These are phyloP conservation scores for Liodrosophila aerea DNA, from an alignment of 2,888 invertebrate genomes.

Conservation along the genomic window DNA sequence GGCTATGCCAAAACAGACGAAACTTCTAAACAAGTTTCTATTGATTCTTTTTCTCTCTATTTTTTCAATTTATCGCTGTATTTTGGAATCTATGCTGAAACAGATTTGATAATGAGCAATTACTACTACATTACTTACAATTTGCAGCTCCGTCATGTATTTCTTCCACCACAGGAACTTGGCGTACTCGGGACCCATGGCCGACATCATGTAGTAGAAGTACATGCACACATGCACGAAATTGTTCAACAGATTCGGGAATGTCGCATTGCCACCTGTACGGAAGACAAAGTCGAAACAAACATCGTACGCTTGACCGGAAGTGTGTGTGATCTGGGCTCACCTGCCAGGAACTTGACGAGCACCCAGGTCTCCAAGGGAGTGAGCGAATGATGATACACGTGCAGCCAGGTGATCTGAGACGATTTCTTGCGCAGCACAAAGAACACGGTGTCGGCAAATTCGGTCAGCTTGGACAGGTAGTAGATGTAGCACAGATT, in stretches of 20 bases:
- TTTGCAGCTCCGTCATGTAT: constrained; percentile 95
- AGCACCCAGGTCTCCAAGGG: constrained; percentile 96
- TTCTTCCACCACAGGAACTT: constrained; percentile 97
- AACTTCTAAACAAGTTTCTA: constrained; percentile 67
- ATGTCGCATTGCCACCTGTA: constrained; percentile 84
- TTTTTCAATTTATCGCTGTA: not conserved
- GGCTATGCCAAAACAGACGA: constrained; percentile 35
- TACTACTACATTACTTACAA: constrained; percentile 85
- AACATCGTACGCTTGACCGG: not conserved
- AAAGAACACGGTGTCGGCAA: constrained; percentile 96
- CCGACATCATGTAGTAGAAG: constrained; percentile 94
- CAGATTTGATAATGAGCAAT: constrained; percentile 37
- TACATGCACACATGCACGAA: constrained; percentile 98
- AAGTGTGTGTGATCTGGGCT: constrained; percentile 21
- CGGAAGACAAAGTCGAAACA: not conserved
- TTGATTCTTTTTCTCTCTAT: constrained; percentile 8
- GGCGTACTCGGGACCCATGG: constrained; percentile 93
- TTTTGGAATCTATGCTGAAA: constrained; percentile 35
- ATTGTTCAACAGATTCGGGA: constrained; percentile 89
- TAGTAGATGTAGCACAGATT: constrained; percentile 91
- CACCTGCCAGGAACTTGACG: constrained; percentile 91
- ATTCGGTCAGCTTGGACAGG: constrained; percentile 94
- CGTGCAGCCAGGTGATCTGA: constrained; percentile 94
- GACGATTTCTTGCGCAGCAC: constrained; percentile 94
- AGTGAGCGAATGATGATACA: constrained; percentile 97